phyloP scores from a whole-genome alignment of 2,888 invertebrate genomes.

The Eledone cirrhosa region DNA sequence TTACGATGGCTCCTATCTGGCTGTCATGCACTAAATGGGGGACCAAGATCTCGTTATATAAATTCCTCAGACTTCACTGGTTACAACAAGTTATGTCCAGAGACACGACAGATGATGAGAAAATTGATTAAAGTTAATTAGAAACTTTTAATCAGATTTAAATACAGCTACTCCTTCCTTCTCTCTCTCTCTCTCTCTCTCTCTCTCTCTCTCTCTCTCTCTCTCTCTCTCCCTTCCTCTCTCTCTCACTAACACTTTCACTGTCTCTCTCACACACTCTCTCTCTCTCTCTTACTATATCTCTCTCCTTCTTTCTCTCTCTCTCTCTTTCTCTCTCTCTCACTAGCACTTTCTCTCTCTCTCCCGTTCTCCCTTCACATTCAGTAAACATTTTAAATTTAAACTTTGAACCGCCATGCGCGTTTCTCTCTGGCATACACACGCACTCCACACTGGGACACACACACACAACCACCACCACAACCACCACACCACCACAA shows the following conservation, averaged over 20 bases:
- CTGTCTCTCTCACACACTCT: not conserved
- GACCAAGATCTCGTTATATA: too few relatives aligned
- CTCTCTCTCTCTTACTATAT: too few relatives aligned
- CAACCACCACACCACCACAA: not conserved
- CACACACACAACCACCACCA: not conserved
- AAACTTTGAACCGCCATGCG: not conserved
- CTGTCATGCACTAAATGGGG: too few relatives aligned
- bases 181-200: slow-evolving; percentile 28
- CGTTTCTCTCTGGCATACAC: not conserved
- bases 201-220: slow-evolving; percentile 33
- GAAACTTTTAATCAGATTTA: too few relatives aligned
- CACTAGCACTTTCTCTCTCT: not conserved
- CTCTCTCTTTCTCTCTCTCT: slow-evolving; percentile 22
- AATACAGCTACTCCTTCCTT: too few relatives aligned
- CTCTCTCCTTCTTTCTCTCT: not conserved
- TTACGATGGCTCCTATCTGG: too few relatives aligned
- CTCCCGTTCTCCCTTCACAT: not conserved
- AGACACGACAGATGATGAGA: too few relatives aligned
- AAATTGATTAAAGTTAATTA: too few relatives aligned
- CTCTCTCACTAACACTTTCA: not conserved
- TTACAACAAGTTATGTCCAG: too few relatives aligned
- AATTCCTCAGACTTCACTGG: too few relatives aligned
- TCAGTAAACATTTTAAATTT: not conserved
- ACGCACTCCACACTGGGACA: not conserved
- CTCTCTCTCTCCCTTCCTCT: slow-evolving; percentile 26